Percentiles rank a stretch among this genome's conserved stretches.
Conservation (phyloP, 53 echinoderm and acorn worm genomes). For the Mesocentrotus franciscanus region DNA sequence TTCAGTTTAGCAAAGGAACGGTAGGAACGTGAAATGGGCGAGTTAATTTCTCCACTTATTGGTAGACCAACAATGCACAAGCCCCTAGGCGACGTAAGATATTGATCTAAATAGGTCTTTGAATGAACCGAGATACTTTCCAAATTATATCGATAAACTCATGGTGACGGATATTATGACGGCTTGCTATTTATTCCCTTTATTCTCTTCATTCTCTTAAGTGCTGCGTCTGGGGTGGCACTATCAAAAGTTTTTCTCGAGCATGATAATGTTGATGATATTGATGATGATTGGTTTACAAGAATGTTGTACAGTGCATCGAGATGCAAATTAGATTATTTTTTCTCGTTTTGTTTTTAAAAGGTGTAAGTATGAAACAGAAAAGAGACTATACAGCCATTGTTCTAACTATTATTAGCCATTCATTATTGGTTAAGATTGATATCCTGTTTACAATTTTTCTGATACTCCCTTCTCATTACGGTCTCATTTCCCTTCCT, state of each 20-base stretch:
- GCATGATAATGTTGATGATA: neutral
- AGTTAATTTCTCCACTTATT: slow-evolving; percentile 20
- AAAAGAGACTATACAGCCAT: neutral
- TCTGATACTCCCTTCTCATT: neutral
- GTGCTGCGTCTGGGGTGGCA: neutral
- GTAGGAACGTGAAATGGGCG: neutral
- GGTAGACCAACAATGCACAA: slow-evolving; percentile 25
- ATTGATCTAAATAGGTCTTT: slow-evolving; percentile 50
- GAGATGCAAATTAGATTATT: too few relatives aligned
- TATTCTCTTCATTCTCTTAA: neutral
- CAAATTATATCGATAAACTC: slow-evolving; percentile 42
- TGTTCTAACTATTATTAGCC: neutral
- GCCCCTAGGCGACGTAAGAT: slow-evolving; percentile 26
- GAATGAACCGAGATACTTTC: slow-evolving; percentile 9
- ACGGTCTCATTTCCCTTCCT: neutral
- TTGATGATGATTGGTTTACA: neutral
- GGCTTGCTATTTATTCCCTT: neutral
- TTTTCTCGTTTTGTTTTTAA: too few relatives aligned
- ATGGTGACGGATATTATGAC: slow-evolving; percentile 30
- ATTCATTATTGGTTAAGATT: too few relatives aligned
- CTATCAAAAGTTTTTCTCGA: neutral
- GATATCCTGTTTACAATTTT: too few relatives aligned
- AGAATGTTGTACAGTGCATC: neutral
- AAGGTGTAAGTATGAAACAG: too few relatives aligned
- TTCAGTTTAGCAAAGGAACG: slow-evolving; percentile 3